Conservation (phyloP, 2,888 invertebrate species). For the Euplagia quadripunctaria region DNA sequence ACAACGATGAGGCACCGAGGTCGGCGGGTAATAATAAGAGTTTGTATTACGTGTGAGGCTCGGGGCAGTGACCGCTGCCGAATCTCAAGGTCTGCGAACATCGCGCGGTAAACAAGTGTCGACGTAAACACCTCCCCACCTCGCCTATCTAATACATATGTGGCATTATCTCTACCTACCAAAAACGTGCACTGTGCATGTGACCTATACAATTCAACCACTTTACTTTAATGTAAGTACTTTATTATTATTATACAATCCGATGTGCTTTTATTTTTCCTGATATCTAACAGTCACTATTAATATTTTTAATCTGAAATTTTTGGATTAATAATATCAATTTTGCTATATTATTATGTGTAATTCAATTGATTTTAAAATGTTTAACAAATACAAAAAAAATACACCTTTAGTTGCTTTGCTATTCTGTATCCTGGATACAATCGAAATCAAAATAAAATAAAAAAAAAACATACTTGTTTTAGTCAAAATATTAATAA, state of each 20-base stretch:
- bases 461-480: too few species aligned
- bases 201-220: slow-evolving; percentile 25
- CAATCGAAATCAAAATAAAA: too few species aligned
- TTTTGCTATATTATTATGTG: neutral
- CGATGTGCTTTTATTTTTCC: neutral
- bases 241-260: neutral
- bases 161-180: slow-evolving; percentile 38
- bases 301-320: too few species aligned
- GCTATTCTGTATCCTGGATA: too few species aligned
- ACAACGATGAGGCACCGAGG: slow-evolving; percentile 58
- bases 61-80: slow-evolving; percentile 84
- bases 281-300: neutral
- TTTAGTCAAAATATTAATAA: too few species aligned
- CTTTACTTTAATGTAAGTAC: neutral
- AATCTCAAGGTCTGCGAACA: slow-evolving; percentile 85
- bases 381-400: neutral
- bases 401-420: too few species aligned
- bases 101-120: slow-evolving; percentile 83
- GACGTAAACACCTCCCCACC: slow-evolving; percentile 59
- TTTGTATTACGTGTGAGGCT: slow-evolving; percentile 68
- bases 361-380: neutral
- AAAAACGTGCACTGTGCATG: slow-evolving; percentile 42
- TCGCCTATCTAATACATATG: slow-evolving; percentile 38
- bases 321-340: neutral
- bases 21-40: slow-evolving; percentile 72